Percentiles rank a stretch among this genome's conserved stretches.
phyloP scores from a whole-genome alignment of 2,113 vertebrate species.

The Grammomys surdaster region DNA sequence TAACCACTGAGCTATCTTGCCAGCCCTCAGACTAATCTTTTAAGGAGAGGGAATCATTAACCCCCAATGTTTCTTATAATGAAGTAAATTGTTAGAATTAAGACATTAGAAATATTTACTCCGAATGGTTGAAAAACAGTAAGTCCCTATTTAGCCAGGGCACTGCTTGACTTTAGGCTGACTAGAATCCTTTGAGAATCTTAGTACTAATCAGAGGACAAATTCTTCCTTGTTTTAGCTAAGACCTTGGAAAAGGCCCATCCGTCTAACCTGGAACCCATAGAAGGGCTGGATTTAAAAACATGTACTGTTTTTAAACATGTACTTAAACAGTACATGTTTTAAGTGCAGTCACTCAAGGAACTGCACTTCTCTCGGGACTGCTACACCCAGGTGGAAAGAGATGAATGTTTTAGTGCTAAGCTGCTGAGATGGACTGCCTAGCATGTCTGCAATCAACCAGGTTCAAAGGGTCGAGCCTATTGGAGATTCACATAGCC shows the following conservation, averaged over 20 bases:
- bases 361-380: background rate
- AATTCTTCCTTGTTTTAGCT: background rate
- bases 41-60: background rate
- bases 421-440: background rate
- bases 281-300: background rate
- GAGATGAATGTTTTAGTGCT: background rate
- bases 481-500: background rate
- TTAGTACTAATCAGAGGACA: slow-evolving; percentile 12
- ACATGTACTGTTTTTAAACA: too few relatives aligned
- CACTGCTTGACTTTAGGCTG: background rate
- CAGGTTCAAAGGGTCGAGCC: background rate
- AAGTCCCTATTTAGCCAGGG: background rate
- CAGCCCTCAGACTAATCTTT: background rate
- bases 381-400: background rate
- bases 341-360: too few relatives aligned
- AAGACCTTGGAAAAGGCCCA: background rate
- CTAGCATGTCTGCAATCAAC: background rate
- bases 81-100: slow-evolving; percentile 30
- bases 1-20: too few relatives aligned
- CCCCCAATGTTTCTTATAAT: slow-evolving; percentile 28
- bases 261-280: background rate
- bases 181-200: background rate
- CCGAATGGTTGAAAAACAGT: background rate
- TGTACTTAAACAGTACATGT: too few relatives aligned
- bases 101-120: background rate